Conservation (phyloP, 2,113 vertebrate genomes). For the Neotoma lepida region DNA sequence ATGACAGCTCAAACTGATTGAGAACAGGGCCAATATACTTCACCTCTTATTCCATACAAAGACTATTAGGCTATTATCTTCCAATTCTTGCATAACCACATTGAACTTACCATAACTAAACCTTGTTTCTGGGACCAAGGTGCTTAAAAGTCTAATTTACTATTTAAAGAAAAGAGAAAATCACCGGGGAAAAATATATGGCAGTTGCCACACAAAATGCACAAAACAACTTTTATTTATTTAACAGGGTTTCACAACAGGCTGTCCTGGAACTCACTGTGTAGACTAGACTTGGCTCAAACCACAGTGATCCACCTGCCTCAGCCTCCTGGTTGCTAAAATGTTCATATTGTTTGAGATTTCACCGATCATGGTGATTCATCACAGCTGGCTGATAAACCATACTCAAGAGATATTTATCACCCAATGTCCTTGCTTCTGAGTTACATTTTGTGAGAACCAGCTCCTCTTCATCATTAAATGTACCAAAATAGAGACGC, state of each 20-base stretch:
- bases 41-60: not conserved
- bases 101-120: not conserved
- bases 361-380: no score
- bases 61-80: not conserved
- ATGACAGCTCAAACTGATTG: not conserved
- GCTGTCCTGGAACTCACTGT: not conserved
- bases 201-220: not conserved
- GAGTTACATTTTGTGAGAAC: conserved; percentile 16
- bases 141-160: not conserved
- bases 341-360: not conserved
- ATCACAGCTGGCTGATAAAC: not conserved
- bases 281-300: not conserved
- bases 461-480: not conserved
- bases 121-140: not conserved
- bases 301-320: not conserved
- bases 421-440: not conserved
- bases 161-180: not conserved
- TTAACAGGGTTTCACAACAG: not conserved
- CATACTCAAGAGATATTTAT: not conserved
- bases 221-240: not conserved
- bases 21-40: not conserved
- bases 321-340: not conserved
- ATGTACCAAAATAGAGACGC: not conserved
- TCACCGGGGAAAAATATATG: not conserved
- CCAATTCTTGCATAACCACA: not conserved